Evolutionary conservation across 1,140 invertebrate species (phyloP), one percentile per base, ranked within the genome.

Genomic region (Lanistes nyassanus): DNA sequence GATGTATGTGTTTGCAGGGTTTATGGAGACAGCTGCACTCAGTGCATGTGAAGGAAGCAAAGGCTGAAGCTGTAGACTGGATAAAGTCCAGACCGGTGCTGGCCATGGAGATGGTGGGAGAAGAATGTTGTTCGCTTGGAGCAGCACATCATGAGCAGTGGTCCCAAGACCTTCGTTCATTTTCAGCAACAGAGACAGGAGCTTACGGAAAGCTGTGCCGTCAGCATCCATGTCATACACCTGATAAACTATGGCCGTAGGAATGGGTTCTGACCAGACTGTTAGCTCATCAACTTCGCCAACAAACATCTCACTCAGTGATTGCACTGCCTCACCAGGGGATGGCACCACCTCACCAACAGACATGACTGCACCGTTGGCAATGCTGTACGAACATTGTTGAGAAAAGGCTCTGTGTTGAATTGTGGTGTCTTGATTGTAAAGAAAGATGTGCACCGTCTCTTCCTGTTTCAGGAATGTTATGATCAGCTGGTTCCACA

Each of bases 401-500:
- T 75, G 51, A 23, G 51, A 34, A 11, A 81, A 60, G 6, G 74
- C 75, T 36, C 74, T 26, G 53, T 81, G 79, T 13, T 69, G 76
- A 47, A 83, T 73, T 26, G 55, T 76, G 37, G 64, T 67, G 62
- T 76, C 65, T 19, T 74, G 53, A 31, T 70, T 70, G 65, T 76
- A 83, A 37, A 78, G 76, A 37, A 79, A 83, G 39, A 83, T 62
- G 47, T 83, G 69, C 6, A 83, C 42, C 19, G 31, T 51, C 26
- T 37, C 31, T 34, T 53, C 34, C n/a, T 34, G 34, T 37, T 34
- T 62, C 19, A 74, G 65, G 51, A 80, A 77, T 26, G 78, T 76
- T 29, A 81, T 21, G 7, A 83, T 62, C n/a, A 83, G 67, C 74
- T 83, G 82, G 65, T 83, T 83, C 82, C 82, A 83, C 26, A 68